phyloP scores from a whole-genome alignment of 2,888 invertebrate genomes.

The Pterostichus niger region DNA sequence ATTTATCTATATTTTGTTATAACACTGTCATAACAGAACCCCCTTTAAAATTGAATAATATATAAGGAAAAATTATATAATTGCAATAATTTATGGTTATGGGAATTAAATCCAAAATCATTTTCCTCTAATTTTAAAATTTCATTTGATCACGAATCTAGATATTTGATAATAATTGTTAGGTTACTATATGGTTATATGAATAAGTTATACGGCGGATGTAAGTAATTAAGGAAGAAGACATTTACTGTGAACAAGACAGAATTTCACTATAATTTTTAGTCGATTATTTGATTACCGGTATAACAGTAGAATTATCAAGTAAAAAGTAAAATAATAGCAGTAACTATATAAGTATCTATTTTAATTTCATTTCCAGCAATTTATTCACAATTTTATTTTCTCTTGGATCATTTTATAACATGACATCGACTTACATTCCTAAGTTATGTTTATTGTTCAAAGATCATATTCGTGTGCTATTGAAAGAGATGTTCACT shows the following conservation, averaged over 20 bases:
- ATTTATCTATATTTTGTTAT: no score
- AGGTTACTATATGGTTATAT: slow-evolving; percentile 6
- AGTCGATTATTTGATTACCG: neutral
- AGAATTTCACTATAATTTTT: slow-evolving; percentile 22
- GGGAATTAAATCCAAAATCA: slow-evolving; percentile 23
- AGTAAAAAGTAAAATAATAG: slow-evolving; percentile 12
- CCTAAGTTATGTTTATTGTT: no score
- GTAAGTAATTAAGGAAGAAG: neutral
- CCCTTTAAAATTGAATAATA: no score
- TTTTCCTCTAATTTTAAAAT: slow-evolving; percentile 8
- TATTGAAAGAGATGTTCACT: neutral
- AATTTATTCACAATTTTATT: slow-evolving; percentile 1
- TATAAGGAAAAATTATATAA: neutral
- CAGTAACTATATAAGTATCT: no score
- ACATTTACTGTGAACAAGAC: neutral
- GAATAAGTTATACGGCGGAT: slow-evolving; percentile 1
- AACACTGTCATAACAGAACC: no score
- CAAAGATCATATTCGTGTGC: neutral
- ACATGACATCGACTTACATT: neutral
- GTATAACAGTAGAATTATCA: no score
- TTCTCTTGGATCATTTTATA: slow-evolving; percentile 1
- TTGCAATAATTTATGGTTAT: slow-evolving; percentile 20
- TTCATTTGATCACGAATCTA: slow-evolving; percentile 33
- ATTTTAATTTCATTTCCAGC: neutral
- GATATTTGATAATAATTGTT: neutral